Evolutionary conservation across 2,797 vertebrate genomes (phyloP), one percentile per base, ranked within the genome.

Genomic region (Chromobotia macracanthus): DNA sequence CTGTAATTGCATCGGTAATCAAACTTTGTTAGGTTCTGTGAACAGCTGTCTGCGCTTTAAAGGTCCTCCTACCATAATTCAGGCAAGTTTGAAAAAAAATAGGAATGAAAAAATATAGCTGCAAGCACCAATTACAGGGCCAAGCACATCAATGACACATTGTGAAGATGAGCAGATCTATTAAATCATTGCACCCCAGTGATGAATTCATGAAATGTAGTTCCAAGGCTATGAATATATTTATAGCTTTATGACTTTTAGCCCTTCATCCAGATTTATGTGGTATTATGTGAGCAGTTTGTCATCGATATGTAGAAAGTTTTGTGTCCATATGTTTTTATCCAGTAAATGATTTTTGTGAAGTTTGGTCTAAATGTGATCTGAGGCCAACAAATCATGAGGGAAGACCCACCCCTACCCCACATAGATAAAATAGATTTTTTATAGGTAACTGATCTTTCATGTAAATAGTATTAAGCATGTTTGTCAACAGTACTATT

Each of bases 121-220:
- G 23, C 25, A 23, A 51, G 48, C 19, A 28, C 11, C 64, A 58
- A 31, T 68, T 68, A 68, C 3, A 31, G 58, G 28, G 38, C n/a
- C 5, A 23, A 21, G 18, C 6, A 31, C 55, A 64, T 25, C 25
- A 63, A 35, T 50, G 19, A 5, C 8, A 25, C 21, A 41, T 23
- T 65, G n/a, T 41, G 55, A 67, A 15, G 12, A 61, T 15, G 41
- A 19, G 6, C 63, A 63, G 25, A 64, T 64, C 16, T 12, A 6
- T 23, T 56, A 10, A 25, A 2, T 58, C 21, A 25, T 13, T 13
- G 55, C 55, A 58, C 21, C 55, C 21, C 21, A 5, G 21, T 15
- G 55, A 58, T 15, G 55, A 56, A 56, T 56, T 56, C 19, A 56
- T 56, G 55, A 56, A 58, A 58, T 23, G 56, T 25, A 25, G 56